Evolutionary conservation across 2,888 invertebrate genomes (phyloP).

Genomic region (Xiphydria camelus): DNA sequence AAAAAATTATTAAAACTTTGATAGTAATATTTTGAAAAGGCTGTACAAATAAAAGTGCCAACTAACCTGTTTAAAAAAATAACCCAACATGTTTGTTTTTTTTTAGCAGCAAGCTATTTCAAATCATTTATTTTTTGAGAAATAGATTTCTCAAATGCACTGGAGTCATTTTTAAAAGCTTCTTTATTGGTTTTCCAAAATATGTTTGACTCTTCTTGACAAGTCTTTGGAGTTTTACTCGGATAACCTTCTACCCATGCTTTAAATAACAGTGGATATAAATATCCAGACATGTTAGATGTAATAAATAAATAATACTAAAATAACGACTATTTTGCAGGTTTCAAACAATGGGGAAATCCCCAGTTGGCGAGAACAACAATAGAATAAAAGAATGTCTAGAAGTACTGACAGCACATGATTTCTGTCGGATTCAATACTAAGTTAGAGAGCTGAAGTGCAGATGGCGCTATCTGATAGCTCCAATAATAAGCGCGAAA

Average conservation of each 20-base stretch:
- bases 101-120: too few species aligned
- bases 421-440: slow-evolving; percentile 3
- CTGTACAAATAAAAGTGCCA: slow-evolving; percentile 1
- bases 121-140: too few species aligned
- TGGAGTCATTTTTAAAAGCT: too few species aligned
- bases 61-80: slow-evolving; percentile 7
- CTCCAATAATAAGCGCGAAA: too few species aligned
- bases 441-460: slow-evolving; percentile 6
- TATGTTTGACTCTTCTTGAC: slow-evolving; percentile 7
- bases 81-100: slow-evolving; percentile 3
- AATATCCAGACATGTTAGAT: slow-evolving; percentile 8
- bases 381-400: slow-evolving; percentile 6
- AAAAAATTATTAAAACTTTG: too few species aligned
- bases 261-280: too few species aligned
- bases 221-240: slow-evolving; percentile 6
- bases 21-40: too few species aligned
- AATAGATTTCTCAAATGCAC: too few species aligned
- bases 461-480: slow-evolving; percentile 3
- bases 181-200: too few species aligned
- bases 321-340: slow-evolving; percentile 3
- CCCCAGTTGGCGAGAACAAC: slow-evolving; percentile 3
- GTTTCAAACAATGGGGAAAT: slow-evolving; percentile 1
- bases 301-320: too few species aligned
- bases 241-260: too few species aligned
- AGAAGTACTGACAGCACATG: slow-evolving; percentile 7